phyloP scores from a whole-genome alignment of 2,888 invertebrate species.

The Lasioglossum calceatum region DNA sequence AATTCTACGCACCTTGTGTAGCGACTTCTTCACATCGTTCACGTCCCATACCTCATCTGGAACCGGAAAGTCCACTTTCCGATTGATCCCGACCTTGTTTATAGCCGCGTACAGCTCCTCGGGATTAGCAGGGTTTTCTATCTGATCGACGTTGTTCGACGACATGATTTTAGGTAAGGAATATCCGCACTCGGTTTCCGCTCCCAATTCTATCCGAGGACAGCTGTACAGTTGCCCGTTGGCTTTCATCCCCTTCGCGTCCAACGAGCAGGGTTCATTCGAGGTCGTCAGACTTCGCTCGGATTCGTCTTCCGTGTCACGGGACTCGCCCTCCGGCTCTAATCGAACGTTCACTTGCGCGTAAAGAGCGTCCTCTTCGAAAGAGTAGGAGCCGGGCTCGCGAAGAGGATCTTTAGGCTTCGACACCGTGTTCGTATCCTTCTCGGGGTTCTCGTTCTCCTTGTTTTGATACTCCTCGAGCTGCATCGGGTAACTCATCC shows the following conservation, averaged over 20 bases:
- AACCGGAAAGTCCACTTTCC: conserved; percentile 76
- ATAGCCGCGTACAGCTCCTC: conserved; percentile 85
- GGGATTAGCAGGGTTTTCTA: conserved; percentile 84
- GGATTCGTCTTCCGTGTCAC: conserved; percentile 82
- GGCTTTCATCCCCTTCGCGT: conserved; percentile 58
- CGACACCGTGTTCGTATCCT: conserved; percentile 68
- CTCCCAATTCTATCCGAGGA: conserved; percentile 55
- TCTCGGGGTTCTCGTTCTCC: conserved; percentile 88
- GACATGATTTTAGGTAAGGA: conserved; percentile 77
- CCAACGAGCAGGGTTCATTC: conserved; percentile 61
- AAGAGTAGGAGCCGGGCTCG: conserved; percentile 75
- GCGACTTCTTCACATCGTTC: conserved; percentile 72
- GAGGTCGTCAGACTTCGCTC: conserved; percentile 72
- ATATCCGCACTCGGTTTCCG: conserved; percentile 76
- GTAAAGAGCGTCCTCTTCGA: conserved; percentile 80
- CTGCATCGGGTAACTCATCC: conserved; percentile 81
- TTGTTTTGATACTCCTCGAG: conserved; percentile 88
- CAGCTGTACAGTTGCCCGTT: conserved; percentile 67
- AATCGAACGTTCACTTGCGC: conserved; percentile 80
- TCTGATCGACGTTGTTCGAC: conserved; percentile 70
- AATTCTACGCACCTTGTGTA: conserved; percentile 74
- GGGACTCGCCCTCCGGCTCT: conserved; percentile 81
- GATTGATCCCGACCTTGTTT: conserved; percentile 77
- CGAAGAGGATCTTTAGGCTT: conserved; percentile 59
- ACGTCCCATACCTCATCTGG: conserved; percentile 81